Percentiles rank a stretch among this genome's conserved stretches.
Conservation (phyloP, 2,797 vertebrate genomes). For the Semaprochilodus insignis region DNA sequence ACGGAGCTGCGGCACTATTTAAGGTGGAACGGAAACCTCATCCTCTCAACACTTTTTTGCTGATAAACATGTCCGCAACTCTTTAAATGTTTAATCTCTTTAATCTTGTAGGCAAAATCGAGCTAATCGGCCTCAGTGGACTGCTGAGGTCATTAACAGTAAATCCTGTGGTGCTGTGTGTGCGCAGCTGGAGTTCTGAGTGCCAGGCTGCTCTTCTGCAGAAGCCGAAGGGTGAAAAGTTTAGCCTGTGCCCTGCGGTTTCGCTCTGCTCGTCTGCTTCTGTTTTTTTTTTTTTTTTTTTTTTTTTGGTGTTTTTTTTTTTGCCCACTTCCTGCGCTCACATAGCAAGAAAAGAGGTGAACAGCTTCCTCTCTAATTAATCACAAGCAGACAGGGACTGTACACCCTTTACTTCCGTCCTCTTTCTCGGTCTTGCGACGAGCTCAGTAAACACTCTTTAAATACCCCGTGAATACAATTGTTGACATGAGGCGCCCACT, state of each 20-base stretch:
- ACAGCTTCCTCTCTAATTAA: constrained; percentile 44
- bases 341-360: constrained; percentile 43
- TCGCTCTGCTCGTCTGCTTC: constrained; percentile 67
- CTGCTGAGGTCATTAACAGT: too few relatives aligned
- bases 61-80: too few relatives aligned
- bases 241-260: constrained; percentile 76
- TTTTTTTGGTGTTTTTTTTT: constrained; percentile 65
- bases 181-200: constrained; percentile 3
- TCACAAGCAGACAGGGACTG: background rate
- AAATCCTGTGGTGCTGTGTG: too few relatives aligned
- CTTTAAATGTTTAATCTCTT: too few relatives aligned
- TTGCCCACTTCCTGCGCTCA: constrained; percentile 74
- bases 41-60: too few relatives aligned
- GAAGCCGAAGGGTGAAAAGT: constrained; percentile 75
- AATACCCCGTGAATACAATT: background rate
- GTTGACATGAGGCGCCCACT: background rate
- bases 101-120: too few relatives aligned
- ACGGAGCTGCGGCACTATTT: too few relatives aligned
- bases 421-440: background rate
- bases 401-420: constrained; percentile 18
- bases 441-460: background rate
- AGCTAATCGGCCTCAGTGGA: too few relatives aligned
- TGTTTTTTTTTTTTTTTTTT: constrained; percentile 68
- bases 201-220: constrained; percentile 33
- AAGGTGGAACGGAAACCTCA: too few relatives aligned